These are phyloP conservation scores for Ptilorrhoa leucosticta DNA, from an alignment of 2,113 vertebrate genomes.

Conservation along the genomic window DNA sequence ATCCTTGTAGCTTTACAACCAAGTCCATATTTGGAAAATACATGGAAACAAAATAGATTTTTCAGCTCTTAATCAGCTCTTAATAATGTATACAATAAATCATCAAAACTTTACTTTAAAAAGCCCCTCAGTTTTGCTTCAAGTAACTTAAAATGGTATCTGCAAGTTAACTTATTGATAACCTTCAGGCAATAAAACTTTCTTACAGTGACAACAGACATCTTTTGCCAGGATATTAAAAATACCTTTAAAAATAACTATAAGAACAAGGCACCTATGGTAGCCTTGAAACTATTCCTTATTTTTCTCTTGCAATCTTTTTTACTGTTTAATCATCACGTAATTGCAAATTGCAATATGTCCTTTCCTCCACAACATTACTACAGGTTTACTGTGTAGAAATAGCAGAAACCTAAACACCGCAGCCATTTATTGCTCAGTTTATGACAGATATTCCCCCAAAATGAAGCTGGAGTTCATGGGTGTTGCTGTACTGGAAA, in stretches of 20 bases:
- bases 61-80: background rate
- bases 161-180: conserved; percentile 8
- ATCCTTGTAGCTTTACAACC: background rate
- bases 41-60: background rate
- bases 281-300: background rate
- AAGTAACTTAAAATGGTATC: conserved; percentile 6
- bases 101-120: background rate
- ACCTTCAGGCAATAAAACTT: conserved; percentile 20
- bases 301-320: background rate
- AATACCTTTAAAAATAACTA: background rate
- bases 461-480: background rate
- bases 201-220: background rate
- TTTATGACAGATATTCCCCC: background rate
- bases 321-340: background rate
- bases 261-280: background rate
- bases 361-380: background rate
- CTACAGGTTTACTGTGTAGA: background rate
- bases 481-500: background rate
- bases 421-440: background rate
- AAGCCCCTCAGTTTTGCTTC: background rate
- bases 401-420: background rate
- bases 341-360: background rate
- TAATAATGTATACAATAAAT: background rate
- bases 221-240: background rate
- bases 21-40: background rate